Percentiles rank a stretch among this genome's conserved stretches.
phyloP scores from a whole-genome alignment of 1,140 invertebrate genomes.

The Tribolium madens region DNA sequence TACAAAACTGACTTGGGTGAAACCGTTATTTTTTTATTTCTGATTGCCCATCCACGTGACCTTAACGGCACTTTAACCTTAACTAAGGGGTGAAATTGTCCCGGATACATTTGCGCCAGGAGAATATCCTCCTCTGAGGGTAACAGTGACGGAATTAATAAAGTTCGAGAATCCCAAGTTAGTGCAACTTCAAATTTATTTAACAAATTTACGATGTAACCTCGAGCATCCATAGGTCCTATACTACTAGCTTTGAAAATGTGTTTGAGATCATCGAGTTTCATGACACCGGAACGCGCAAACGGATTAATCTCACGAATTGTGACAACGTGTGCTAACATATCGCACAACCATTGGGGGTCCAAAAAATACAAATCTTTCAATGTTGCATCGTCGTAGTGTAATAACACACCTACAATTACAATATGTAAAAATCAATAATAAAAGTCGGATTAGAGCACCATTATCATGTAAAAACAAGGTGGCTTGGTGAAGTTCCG shows the following conservation, averaged over 20 bases:
- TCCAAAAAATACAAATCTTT: conserved; percentile 94
- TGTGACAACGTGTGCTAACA: conserved; percentile 95
- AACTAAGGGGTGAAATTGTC: conserved; percentile 62
- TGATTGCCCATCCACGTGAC: conserved; percentile 76
- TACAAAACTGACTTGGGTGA: conserved; percentile 68
- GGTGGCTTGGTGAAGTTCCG: conserved; percentile 95
- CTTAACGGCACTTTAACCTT: conserved; percentile 77
- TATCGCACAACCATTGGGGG: conserved; percentile 98
- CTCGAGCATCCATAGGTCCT: conserved; percentile 73
- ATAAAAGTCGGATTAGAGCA: conserved; percentile 58
- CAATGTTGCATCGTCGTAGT: conserved; percentile 96
- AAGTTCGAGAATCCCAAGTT: conserved; percentile 93
- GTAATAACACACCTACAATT: conserved; percentile 86
- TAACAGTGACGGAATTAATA: conserved; percentile 93
- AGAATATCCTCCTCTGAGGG: conserved; percentile 81
- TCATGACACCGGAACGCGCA: conserved; percentile 93
- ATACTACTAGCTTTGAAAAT: conserved; percentile 84
- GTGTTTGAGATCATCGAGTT: conserved; percentile 91
- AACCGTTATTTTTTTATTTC: conserved; percentile 72
- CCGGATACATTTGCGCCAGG: conserved; percentile 63
- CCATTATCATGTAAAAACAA: conserved; percentile 98
- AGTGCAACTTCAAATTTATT: conserved; percentile 98
- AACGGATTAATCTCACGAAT: conserved; percentile 97
- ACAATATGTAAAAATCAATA: neutral
- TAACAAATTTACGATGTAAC: conserved; percentile 90